Evolutionary conservation across 2,113 vertebrate species (phyloP).

Genomic region (Cyprinus carpio): DNA sequence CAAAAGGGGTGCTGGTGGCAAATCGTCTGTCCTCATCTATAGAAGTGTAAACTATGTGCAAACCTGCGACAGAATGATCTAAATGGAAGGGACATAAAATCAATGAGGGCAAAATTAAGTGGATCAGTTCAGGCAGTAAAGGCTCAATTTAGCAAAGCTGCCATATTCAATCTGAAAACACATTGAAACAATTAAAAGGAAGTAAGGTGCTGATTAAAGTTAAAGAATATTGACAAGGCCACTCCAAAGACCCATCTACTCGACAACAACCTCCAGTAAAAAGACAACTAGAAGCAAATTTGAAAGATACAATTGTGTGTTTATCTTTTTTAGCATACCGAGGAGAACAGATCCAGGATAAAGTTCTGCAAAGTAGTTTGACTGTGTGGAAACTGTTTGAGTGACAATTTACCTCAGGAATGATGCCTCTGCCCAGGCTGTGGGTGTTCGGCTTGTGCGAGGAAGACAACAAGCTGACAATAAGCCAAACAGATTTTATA

Average conservation of each 20-base stretch:
- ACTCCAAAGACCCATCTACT: conserved; percentile 12
- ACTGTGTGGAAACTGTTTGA: not conserved
- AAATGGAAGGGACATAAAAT: conserved; percentile 53
- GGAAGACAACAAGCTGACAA: conserved; percentile 34
- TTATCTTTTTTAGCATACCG: conserved; percentile 9
- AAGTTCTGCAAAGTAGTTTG: conserved; percentile 23
- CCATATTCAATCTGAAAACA: conserved; percentile 39
- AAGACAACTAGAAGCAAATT: not conserved
- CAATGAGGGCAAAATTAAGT: conserved; percentile 52
- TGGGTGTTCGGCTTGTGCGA: conserved; percentile 28
- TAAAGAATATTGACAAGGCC: conserved; percentile 37
- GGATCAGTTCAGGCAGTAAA: conserved; percentile 40
- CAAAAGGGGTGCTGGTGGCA: conserved; percentile 14
- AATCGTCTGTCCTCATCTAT: conserved; percentile 36
- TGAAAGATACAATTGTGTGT: not conserved
- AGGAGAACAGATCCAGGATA: not conserved
- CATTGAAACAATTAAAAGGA: conserved; percentile 43
- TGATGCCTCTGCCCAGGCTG: not conserved
- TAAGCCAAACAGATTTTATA: conserved; percentile 32
- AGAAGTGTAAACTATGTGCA: conserved; percentile 40
- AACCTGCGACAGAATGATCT: conserved; percentile 39
- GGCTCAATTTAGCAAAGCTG: conserved; percentile 44
- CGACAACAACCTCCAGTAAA: not conserved
- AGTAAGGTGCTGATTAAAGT: conserved; percentile 38
- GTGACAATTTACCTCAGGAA: conserved; percentile 26